Base-by-base conservation (phyloP, 2,888 invertebrate species). In the Ennomos quercinarius region DNA sequence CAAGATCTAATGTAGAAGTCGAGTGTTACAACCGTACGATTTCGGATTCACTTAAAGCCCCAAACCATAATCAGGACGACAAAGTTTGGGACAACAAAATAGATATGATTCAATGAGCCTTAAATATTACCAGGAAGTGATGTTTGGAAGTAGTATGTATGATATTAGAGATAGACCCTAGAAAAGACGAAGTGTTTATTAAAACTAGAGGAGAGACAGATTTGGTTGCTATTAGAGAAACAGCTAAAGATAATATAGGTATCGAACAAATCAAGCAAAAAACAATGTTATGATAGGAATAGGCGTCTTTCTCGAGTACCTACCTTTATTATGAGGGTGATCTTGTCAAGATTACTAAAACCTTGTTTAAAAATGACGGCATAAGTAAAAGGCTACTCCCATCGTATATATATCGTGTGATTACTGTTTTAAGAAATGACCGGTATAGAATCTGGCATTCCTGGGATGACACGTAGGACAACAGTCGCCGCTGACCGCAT, bases 21-120 rank as follows among this genome's bases (percentile, higher is more conserved):
- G 47, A 48, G 11, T 4, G 47, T 8, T 48, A 17, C n/a, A 48
- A 48, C 35, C 13, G 27, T 0, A 39, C 47, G 2, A 39, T 48
- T 6, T 12, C 38, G 0, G 12, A 5, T 13, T 38, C 47, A 1
- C 11, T 48, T 4, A n/a, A 17, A 5, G 39, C 47, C 8, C 47
- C 13, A n/a, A 48, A 13, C 3, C 12, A 35, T 8, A 27, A 27
- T n/a, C 2, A 3, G 6, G 8, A 39, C n/a, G 47, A 48, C 3
- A 13, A 9, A 1, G 17, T 10, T 5, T 48, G 47, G 47, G 47
- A 48, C 27, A 10, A 17, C 1, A 6, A 9, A 3, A 10, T 47
- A 37, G 39, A 17, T 5, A 48, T 9, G 4, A 27, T 48, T 1
- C 47, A 48, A 27, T 48, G 47, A 38, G 39, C 38, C 1, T 4